These are phyloP conservation scores for Ophion slaviceki DNA, from an alignment of 2,888 invertebrate genomes.

Conservation along the genomic window DNA sequence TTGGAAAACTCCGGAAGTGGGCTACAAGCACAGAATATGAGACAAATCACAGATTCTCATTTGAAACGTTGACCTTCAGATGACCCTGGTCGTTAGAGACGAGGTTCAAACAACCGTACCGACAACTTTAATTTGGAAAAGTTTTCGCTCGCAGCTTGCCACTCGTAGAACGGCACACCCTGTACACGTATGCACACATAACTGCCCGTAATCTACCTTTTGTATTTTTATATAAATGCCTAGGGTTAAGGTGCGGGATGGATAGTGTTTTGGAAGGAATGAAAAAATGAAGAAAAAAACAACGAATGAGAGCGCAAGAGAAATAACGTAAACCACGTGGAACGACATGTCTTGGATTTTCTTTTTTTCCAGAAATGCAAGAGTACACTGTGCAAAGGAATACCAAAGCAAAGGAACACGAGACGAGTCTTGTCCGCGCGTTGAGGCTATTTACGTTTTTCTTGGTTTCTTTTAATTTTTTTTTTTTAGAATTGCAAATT, in stretches of 20 bases:
- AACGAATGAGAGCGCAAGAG: background rate
- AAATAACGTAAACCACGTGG: constrained; percentile 59
- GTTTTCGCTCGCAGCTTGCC: background rate
- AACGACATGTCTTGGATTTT: constrained; percentile 73
- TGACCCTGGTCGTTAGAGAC: no score
- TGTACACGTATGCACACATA: constrained; percentile 67
- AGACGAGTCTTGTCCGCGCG: constrained; percentile 81
- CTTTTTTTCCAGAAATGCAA: constrained; percentile 82
- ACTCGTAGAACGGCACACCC: background rate
- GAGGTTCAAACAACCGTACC: no score
- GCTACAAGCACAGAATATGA: no score
- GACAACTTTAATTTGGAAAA: background rate
- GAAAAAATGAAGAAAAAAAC: constrained; percentile 25
- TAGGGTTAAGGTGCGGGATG: constrained; percentile 46
- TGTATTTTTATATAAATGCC: constrained; percentile 76
- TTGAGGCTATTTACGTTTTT: constrained; percentile 74
- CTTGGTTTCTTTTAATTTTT: background rate
- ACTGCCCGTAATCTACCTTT: constrained; percentile 71
- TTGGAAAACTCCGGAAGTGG: no score
- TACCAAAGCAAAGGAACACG: constrained; percentile 82
- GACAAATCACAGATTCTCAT: no score
- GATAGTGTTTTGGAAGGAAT: constrained; percentile 47
- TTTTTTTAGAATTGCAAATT: background rate
- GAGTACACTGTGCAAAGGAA: constrained; percentile 81
- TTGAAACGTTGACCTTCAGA: no score